Conservation (phyloP, 2,888 invertebrate genomes). For the Nudaria mundana region DNA sequence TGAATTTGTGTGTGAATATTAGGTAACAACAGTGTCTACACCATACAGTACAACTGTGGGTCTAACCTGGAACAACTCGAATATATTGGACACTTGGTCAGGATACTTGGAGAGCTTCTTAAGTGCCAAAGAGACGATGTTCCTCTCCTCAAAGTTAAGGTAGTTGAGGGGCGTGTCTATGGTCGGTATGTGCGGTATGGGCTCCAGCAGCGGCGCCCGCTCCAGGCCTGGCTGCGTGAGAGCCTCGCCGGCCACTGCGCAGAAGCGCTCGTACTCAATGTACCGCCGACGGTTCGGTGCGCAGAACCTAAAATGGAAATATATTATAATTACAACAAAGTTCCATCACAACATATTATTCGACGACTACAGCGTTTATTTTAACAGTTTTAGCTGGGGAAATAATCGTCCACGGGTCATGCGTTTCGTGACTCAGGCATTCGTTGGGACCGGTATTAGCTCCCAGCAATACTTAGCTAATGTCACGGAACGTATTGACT, state of each 20-base stretch:
- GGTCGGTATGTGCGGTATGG: conserved; percentile 86
- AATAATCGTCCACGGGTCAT: too few relatives aligned
- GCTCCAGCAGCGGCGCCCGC: conserved; percentile 84
- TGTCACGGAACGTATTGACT: too few relatives aligned
- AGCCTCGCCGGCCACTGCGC: conserved; percentile 85
- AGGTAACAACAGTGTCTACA: too few relatives aligned
- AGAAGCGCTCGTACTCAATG: conserved; percentile 86
- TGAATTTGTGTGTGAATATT: too few relatives aligned
- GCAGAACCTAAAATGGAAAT: conserved; percentile 76
- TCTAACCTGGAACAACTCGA: conserved; percentile 83
- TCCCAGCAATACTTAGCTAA: too few relatives aligned
- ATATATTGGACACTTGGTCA: conserved; percentile 85
- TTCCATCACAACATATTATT: too few relatives aligned
- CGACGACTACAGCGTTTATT: too few relatives aligned
- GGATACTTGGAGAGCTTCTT: conserved; percentile 84
- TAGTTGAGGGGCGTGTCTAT: conserved; percentile 82
- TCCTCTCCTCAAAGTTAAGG: conserved; percentile 88
- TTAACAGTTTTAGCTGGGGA: too few relatives aligned
- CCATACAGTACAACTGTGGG: too few relatives aligned
- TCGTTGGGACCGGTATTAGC: too few relatives aligned
- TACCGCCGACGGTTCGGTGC: conserved; percentile 81
- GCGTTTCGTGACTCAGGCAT: too few relatives aligned
- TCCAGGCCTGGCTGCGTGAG: conserved; percentile 84
- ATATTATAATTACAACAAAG: not conserved
- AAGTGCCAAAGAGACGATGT: conserved; percentile 82